These are phyloP conservation scores for Microlaimidae sp. DNA, from an alignment of 2,888 invertebrate genomes.

Conservation along the genomic window DNA sequence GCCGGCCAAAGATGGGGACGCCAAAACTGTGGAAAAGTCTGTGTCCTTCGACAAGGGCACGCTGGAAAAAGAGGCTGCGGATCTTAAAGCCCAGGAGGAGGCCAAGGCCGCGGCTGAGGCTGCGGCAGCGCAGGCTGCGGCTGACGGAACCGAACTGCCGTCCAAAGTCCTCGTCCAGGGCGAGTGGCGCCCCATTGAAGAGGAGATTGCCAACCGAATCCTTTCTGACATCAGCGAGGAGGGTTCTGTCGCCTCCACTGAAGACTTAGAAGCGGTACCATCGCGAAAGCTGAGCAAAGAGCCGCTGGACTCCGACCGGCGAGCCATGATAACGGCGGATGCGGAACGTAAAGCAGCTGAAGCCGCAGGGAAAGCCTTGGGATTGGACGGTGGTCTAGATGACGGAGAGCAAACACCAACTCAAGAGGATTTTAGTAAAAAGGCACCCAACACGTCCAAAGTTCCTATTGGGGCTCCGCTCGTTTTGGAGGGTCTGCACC, in stretches of 20 bases:
- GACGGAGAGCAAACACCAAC: constrained; percentile 8
- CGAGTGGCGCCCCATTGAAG: constrained; percentile 28
- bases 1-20: too few species aligned
- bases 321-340: too few species aligned
- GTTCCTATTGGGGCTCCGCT: constrained; percentile 28
- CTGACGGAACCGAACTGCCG: background rate
- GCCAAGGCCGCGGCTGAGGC: background rate
- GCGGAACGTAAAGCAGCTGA: too few species aligned
- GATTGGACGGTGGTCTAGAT: background rate
- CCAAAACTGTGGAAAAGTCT: too few species aligned
- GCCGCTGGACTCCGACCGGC: too few species aligned
- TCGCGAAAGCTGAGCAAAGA: background rate
- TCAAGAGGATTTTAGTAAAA: background rate
- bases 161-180: background rate
- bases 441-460: too few species aligned
- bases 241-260: constrained; percentile 8
- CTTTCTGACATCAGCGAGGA: constrained; percentile 32
- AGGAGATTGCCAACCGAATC: constrained; percentile 34
- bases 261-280: background rate
- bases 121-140: too few species aligned
- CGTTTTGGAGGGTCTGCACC: constrained; percentile 26
- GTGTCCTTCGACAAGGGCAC: too few species aligned
- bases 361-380: too few species aligned
- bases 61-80: too few species aligned
- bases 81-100: too few species aligned